These are phyloP conservation scores for Callyntrura sp. DNA, from an alignment of 2,888 invertebrate genomes.

Conservation along the genomic window DNA sequence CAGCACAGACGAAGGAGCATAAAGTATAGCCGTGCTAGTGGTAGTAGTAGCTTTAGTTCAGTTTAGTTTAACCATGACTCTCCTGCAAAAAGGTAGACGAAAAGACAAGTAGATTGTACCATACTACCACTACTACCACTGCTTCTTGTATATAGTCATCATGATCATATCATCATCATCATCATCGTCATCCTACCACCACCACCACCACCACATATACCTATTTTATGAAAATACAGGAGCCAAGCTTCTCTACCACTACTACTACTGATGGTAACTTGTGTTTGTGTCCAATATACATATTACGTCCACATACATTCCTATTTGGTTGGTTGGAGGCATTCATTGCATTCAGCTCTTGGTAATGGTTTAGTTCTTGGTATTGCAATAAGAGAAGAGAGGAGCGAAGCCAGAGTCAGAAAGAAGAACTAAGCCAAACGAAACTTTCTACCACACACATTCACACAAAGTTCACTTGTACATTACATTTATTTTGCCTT, in stretches of 20 bases:
- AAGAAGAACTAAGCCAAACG: neutral
- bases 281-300: neutral
- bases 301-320: neutral
- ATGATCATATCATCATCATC: constrained; percentile 52
- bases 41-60: neutral
- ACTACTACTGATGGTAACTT: too few species aligned
- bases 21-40: constrained; percentile 7
- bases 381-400: constrained; percentile 24
- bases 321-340: constrained; percentile 44
- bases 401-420: constrained; percentile 50
- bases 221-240: constrained; percentile 36
- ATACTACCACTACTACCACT: constrained; percentile 38
- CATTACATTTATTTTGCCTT: neutral
- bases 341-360: constrained; percentile 45
- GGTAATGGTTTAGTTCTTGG: constrained; percentile 55
- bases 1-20: constrained; percentile 29
- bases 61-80: constrained; percentile 36
- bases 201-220: constrained; percentile 23
- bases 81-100: constrained; percentile 47
- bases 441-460: constrained; percentile 38
- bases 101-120: constrained; percentile 58
- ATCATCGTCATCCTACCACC: constrained; percentile 12
- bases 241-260: constrained; percentile 25
- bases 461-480: constrained; percentile 41
- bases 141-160: constrained; percentile 54